These are phyloP conservation scores for Furcifer pardalis DNA, from an alignment of 2,797 vertebrate genomes.

Conservation along the genomic window DNA sequence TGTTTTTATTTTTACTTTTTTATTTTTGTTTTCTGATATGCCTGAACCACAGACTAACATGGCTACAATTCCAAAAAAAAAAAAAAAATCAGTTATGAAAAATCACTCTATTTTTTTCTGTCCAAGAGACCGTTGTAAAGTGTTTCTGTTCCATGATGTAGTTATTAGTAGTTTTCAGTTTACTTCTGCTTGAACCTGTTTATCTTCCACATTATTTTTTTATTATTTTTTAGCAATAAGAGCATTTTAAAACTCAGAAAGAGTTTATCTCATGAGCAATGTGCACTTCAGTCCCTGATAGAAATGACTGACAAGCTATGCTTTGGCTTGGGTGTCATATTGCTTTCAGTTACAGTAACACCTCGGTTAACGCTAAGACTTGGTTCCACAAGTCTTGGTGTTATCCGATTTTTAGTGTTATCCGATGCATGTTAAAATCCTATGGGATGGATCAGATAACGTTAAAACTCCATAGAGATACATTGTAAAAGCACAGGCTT, in stretches of 20 bases:
- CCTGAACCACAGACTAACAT: too few relatives aligned
- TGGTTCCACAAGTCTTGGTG: too few relatives aligned
- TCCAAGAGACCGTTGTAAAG: background rate
- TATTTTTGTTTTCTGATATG: too few relatives aligned
- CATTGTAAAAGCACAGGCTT: too few relatives aligned
- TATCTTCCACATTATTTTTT: background rate
- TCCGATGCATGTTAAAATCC: too few relatives aligned
- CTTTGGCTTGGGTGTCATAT: background rate
- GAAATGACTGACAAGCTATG: background rate
- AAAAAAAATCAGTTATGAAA: background rate
- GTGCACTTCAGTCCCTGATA: background rate
- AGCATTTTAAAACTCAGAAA: background rate
- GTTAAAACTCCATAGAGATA: too few relatives aligned
- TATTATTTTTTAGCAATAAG: too few relatives aligned
- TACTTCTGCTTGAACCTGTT: background rate
- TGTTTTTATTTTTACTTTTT: too few relatives aligned
- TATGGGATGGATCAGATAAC: too few relatives aligned
- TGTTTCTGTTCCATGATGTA: background rate
- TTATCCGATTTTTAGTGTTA: too few relatives aligned
- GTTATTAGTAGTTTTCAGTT: background rate
- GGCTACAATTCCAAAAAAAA: background rate
- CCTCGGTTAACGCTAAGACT: too few relatives aligned
- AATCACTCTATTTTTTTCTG: background rate
- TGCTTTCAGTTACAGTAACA: slow-evolving; percentile 6
- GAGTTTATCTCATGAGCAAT: background rate